Conservation (phyloP, 2,888 invertebrate species). For the Chaitophorus viminalis region DNA sequence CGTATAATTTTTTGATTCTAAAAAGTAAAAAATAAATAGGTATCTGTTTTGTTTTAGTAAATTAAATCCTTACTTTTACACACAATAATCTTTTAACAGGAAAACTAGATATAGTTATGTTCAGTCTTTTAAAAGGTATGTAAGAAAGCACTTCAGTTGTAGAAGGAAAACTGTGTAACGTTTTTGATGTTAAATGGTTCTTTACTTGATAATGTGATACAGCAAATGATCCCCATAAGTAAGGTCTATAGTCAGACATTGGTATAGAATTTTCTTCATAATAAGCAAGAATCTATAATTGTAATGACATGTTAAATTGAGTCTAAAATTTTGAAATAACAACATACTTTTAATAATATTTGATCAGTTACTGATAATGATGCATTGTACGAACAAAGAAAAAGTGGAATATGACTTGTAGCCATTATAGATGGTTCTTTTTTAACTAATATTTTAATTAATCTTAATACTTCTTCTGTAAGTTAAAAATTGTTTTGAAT, state of each 20-base stretch:
- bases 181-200: conserved; percentile 64
- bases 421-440: conserved; percentile 76
- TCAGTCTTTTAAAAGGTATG: conserved; percentile 56
- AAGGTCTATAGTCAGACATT: conserved; percentile 78
- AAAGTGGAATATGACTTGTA: conserved; percentile 77
- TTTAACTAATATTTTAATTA: conserved; percentile 74
- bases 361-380: conserved; percentile 78
- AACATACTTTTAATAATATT: conserved; percentile 70
- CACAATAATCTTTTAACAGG: conserved; percentile 64
- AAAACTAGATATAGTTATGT: conserved; percentile 61
- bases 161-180: conserved; percentile 64
- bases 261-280: conserved; percentile 77
- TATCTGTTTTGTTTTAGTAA: neutral
- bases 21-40: neutral
- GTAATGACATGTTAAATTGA: conserved; percentile 66
- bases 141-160: conserved; percentile 62
- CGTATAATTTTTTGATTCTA: conserved; percentile 39
- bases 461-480: conserved; percentile 74
- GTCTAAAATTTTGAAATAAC: conserved; percentile 1
- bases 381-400: conserved; percentile 82
- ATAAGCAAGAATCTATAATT: conserved; percentile 72
- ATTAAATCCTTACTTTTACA: conserved; percentile 62
- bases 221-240: conserved; percentile 85
- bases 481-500: conserved; percentile 65
- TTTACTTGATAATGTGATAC: conserved; percentile 79